Evolutionary conservation across 2,113 vertebrate genomes (phyloP), one percentile per base, ranked within the genome.

Genomic region (Vicugna pacos): DNA sequence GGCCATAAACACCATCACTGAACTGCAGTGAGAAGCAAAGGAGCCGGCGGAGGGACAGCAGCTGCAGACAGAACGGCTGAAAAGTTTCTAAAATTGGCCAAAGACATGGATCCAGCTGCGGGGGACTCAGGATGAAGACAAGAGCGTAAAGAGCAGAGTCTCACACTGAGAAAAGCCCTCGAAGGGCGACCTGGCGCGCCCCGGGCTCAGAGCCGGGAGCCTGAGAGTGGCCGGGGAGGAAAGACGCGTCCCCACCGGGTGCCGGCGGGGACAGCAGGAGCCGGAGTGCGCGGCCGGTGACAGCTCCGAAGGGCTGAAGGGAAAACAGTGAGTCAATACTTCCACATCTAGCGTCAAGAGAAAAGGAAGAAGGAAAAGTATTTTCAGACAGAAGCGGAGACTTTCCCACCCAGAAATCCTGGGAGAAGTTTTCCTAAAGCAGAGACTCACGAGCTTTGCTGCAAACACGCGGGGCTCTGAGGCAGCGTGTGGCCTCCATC

Each of bases 111-210:
- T 48, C 54, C 24, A 30, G 8, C 0, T 38, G 9, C 1, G 14
- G 42, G 50, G 12, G 24, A 24, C 16, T 13, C 1, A 4, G 13
- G 3, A 1, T n/a, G 38, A 38, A 28, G 3, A 60, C 52, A 2
- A 8, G 2, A 7, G 30, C 5, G 6, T 20, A 28, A 48, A 35
- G 19, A 15, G 6, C 6, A 26, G n/a, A 38, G 0, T 5, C 10
- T 52, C 48, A 15, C 22, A 0, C 30, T 35, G 65, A 48, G 15
- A 26, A 3, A 6, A 8, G 9, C 2, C 38, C 4, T 7, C 22
- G 65, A 16, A 12, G 30, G 24, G 48, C 2, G 8, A 13, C 0
- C 32, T 22, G 11, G 13, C n/a, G 30, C 5, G 26, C 3, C 24
- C 28, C 13, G 12, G 46, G 6, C 5, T 26, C n/a, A 46, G 28